phyloP scores from a whole-genome alignment of 1,140 invertebrate species.

The Anadara kagoshimensis region DNA sequence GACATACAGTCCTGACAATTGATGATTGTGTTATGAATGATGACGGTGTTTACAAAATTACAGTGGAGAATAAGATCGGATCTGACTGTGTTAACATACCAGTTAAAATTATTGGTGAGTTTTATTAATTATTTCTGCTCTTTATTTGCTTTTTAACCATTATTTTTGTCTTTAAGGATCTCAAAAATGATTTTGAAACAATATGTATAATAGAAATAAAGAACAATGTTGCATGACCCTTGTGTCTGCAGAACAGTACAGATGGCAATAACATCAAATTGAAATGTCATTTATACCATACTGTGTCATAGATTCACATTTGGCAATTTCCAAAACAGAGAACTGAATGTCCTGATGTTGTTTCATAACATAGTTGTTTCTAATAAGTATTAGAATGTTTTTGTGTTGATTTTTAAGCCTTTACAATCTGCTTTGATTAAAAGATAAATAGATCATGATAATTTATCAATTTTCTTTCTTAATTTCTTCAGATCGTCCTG shows the following conservation, averaged over 20 bases:
- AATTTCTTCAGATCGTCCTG: constrained; percentile 84
- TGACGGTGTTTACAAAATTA: constrained; percentile 92
- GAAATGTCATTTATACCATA: too few relatives aligned
- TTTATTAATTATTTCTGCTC: not conserved
- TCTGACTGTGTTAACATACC: constrained; percentile 94
- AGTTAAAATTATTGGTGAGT: constrained; percentile 92
- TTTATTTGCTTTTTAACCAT: not conserved
- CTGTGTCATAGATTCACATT: too few relatives aligned
- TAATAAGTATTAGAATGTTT: not conserved
- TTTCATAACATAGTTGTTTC: too few relatives aligned
- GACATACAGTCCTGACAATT: constrained; percentile 95
- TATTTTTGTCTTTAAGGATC: too few relatives aligned
- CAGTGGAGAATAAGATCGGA: constrained; percentile 97
- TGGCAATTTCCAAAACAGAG: too few relatives aligned
- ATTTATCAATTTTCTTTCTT: constrained; percentile 1
- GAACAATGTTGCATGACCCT: too few relatives aligned
- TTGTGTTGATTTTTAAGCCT: not conserved
- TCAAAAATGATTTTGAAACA: too few relatives aligned
- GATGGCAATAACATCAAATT: too few relatives aligned
- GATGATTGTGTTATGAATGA: constrained; percentile 93
- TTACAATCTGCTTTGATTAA: constrained; percentile 3
- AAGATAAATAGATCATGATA: not conserved
- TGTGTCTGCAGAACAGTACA: too few relatives aligned
- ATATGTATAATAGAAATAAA: too few relatives aligned
- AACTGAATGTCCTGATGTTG: too few relatives aligned